A percentile compares a stretch with the other conserved stretches of the same genome.
Conservation (phyloP, 2,888 invertebrate genomes). For the Lycia hirtaria region DNA sequence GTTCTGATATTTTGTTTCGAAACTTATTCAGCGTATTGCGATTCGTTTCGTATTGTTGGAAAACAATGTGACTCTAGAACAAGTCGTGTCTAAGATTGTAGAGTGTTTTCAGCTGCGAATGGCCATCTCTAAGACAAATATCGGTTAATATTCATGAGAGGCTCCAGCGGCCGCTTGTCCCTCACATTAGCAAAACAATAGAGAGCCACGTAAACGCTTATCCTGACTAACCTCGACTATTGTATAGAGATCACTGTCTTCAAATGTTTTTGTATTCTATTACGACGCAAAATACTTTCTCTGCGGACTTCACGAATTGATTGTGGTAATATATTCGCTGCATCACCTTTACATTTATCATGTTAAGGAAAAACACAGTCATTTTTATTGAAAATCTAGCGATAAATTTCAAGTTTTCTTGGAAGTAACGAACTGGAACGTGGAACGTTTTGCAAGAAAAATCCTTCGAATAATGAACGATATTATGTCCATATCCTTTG, state of each 20-base stretch:
- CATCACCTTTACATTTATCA: slow-evolving; percentile 21
- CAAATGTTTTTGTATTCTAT: slow-evolving; percentile 57
- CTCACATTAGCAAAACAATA: slow-evolving; percentile 78
- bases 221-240: slow-evolving; percentile 66
- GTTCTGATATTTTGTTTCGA: slow-evolving; percentile 26
- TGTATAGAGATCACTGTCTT: slow-evolving; percentile 65
- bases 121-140: slow-evolving; percentile 69
- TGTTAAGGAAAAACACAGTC: slow-evolving; percentile 20
- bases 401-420: slow-evolving; percentile 38
- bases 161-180: slow-evolving; percentile 61
- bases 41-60: slow-evolving; percentile 41
- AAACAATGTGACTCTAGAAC: slow-evolving; percentile 45
- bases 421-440: slow-evolving; percentile 21
- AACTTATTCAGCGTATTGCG: slow-evolving; percentile 31
- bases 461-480: slow-evolving; percentile 25
- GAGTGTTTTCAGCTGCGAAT: slow-evolving; percentile 63
- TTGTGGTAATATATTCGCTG: slow-evolving; percentile 36
- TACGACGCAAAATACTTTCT: slow-evolving; percentile 41
- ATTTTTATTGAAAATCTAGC: slow-evolving; percentile 39
- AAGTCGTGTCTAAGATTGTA: slow-evolving; percentile 57
- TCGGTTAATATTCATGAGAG: slow-evolving; percentile 80
- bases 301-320: slow-evolving; percentile 44
- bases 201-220: slow-evolving; percentile 59
- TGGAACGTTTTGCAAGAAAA: slow-evolving; percentile 20
- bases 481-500: slow-evolving; percentile 36